Evolutionary conservation across 2,797 vertebrate species (phyloP), one percentile per base, ranked within the genome.

Genomic region (Dromococcyx pavoninus): DNA sequence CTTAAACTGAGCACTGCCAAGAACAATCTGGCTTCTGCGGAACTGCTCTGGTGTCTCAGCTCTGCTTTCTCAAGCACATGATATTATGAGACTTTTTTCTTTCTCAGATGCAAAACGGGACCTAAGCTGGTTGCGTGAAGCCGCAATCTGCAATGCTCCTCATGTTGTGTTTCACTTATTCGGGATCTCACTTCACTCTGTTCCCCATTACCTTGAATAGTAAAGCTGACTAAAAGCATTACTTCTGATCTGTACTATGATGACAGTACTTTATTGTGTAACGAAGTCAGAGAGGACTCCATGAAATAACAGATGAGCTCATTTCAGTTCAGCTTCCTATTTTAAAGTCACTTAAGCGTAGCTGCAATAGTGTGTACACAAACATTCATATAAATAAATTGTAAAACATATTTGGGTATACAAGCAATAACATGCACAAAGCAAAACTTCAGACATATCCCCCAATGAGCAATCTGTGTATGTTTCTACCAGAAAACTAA

Each of bases 1-100:
- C 16, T 75, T 69, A 58, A 91, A 72, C 82, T 51, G 18, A 48
- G 16, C 16, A 13, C 69, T 69, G 82, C 57, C 87, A 89, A 89
- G 50, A 72, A 92, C n/a, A 50, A 22, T 9, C 88, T 35, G 67
- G 82, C 39, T 93, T 27, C 85, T 72, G 73, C 85, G 90, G 82
- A 62, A 72, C 37, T 48, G 69, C 58, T 81, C 91, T 0, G 0
- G n/a, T 41, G 43, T 17, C 60, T 72, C 92, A 46, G 53, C 75
- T 70, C 77, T 81, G 65, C 69, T 62, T 82, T 71, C 75, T 74
- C 65, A 57, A 27, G 6, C 65, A 37, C 41, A 5, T 8, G 57
- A 61, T 12, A 0, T 4, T 19, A 3, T 0, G 13, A 77, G 17
- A 54, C 0, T 2, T 51, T 80, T 54, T 74, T 21, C n/a, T 33